These are phyloP conservation scores for Rhyacichthys aspro DNA, from an alignment of 2,797 vertebrate genomes.

Conservation along the genomic window DNA sequence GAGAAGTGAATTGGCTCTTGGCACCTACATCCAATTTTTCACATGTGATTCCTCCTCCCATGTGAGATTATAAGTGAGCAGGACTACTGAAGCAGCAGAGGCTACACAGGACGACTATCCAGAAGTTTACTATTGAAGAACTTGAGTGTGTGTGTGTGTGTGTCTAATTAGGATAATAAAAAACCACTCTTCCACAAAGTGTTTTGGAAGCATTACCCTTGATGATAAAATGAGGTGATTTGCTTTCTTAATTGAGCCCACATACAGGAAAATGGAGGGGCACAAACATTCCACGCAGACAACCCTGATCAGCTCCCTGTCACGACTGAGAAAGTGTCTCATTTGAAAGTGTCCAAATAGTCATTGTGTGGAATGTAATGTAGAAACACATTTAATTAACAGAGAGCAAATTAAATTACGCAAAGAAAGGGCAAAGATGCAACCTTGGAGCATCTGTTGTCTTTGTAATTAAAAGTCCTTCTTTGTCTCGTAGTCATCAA, in stretches of 20 bases:
- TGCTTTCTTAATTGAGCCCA: conserved; percentile 10
- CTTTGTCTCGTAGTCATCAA: conserved; percentile 66
- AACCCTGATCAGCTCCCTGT: not conserved
- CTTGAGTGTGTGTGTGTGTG: conserved; percentile 5
- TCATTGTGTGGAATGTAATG: conserved; percentile 45
- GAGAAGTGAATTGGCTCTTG: conserved; percentile 55
- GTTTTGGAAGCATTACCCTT: conserved; percentile 5
- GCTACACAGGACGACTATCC: conserved; percentile 6
- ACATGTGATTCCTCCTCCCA: conserved; percentile 34
- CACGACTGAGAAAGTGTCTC: conserved; percentile 14
- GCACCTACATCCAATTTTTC: conserved; percentile 54
- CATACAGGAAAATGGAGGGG: conserved; percentile 1
- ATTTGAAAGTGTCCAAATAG: conserved; percentile 34
- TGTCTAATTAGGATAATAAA: conserved; percentile 29
- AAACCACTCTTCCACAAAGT: conserved; percentile 10
- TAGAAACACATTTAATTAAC: conserved; percentile 72
- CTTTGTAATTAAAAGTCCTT: conserved; percentile 76
- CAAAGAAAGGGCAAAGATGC: conserved; percentile 62
- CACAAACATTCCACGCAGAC: conserved; percentile 4
- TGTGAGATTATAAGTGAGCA: conserved; percentile 28
- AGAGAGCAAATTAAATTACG: conserved; percentile 72
- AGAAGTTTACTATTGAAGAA: conserved; percentile 4
- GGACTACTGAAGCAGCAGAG: conserved; percentile 1
- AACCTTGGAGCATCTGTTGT: conserved; percentile 70
- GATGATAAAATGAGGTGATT: conserved; percentile 13